Percentiles rank a stretch among this genome's conserved stretches.
Conservation (phyloP, 2,113 vertebrate species). For the Ochotona princeps region DNA sequence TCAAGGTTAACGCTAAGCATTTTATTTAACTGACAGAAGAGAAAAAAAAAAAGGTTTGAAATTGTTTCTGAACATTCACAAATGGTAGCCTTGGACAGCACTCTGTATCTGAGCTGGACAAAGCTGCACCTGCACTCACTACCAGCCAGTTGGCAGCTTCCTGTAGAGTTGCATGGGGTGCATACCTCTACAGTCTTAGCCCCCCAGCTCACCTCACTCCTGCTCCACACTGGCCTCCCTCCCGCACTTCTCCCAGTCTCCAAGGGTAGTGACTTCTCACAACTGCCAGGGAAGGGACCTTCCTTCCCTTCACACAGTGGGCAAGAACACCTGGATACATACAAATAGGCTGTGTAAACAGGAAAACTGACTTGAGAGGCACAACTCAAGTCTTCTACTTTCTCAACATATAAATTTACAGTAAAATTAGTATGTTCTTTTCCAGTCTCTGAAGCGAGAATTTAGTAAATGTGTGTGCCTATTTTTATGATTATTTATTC, state of each 20-base stretch:
- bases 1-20: neutral
- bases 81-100: neutral
- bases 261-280: neutral
- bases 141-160: neutral
- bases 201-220: neutral
- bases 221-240: neutral
- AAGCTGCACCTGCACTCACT: neutral
- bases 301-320: neutral
- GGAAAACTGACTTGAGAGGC: constrained; percentile 3
- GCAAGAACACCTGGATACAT: neutral
- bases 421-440: neutral
- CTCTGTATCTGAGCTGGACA: neutral
- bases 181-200: neutral
- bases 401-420: neutral
- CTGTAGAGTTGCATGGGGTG: neutral
- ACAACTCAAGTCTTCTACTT: neutral
- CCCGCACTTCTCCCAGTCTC: no score
- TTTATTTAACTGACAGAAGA: constrained; percentile 33
- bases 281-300: neutral
- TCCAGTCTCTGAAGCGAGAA: neutral
- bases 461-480: neutral
- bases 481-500: constrained; percentile 45
- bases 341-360: neutral
- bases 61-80: neutral
- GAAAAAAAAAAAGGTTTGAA: neutral